Conservation (phyloP, 2,797 vertebrate genomes). For the Silurus aristotelis region DNA sequence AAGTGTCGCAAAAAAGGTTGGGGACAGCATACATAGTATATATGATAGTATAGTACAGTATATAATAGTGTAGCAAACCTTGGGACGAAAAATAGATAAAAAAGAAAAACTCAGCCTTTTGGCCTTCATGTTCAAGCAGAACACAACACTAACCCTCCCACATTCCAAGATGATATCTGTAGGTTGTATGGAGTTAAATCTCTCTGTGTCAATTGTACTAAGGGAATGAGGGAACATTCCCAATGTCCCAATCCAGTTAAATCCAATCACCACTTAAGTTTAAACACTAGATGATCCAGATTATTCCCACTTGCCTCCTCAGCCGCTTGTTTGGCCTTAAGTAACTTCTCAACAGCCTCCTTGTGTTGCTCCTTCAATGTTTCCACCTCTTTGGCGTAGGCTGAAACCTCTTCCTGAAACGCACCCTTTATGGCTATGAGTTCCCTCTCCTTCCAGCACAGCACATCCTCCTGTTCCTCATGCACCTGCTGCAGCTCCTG, state of each 20-base stretch:
- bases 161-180: no score
- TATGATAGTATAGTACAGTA: no score
- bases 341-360: conserved; percentile 77
- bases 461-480: conserved; percentile 89
- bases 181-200: no score
- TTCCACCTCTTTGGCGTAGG: conserved; percentile 85
- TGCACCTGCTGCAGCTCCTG: conserved; percentile 81
- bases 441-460: conserved; percentile 84
- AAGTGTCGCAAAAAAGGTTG: no score
- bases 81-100: no score
- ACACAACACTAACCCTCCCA: no score
- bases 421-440: conserved; percentile 88
- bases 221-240: no score
- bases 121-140: no score
- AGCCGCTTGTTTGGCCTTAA: conserved; percentile 75
- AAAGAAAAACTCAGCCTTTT: no score
- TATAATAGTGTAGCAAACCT: no score
- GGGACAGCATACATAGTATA: no score
- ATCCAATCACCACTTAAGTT: not conserved
- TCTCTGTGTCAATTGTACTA: no score
- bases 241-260: not conserved
- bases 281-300: not conserved
- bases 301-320: conserved; percentile 74
- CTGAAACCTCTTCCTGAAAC: conserved; percentile 90
- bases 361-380: conserved; percentile 85